Conservation (phyloP, 2,888 invertebrate species). For the Rapana venosa region DNA sequence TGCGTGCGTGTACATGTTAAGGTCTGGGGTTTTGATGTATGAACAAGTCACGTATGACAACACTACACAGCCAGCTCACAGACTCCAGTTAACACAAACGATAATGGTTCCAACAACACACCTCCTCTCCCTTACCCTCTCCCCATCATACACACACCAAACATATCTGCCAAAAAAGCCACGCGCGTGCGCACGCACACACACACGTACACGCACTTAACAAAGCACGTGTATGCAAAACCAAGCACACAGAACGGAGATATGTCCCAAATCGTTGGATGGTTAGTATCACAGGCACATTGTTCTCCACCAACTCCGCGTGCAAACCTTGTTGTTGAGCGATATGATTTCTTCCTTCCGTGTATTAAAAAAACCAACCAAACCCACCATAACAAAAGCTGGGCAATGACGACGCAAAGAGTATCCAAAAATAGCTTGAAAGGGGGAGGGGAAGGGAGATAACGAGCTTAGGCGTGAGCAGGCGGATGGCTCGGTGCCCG, state of each 20-base stretch:
- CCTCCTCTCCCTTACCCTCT: background rate
- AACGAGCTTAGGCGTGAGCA: background rate
- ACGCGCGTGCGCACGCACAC: background rate
- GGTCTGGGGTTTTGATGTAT: too few species aligned
- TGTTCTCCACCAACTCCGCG: background rate
- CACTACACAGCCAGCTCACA: too few species aligned
- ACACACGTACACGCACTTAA: background rate
- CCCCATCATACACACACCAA: background rate
- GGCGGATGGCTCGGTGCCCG: background rate
- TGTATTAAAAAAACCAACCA: background rate
- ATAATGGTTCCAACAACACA: background rate
- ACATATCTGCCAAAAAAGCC: background rate
- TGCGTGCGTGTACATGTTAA: too few species aligned
- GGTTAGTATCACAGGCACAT: background rate
- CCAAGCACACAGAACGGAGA: background rate
- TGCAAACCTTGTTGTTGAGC: background rate
- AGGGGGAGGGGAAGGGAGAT: background rate
- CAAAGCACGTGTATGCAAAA: background rate
- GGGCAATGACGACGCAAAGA: background rate
- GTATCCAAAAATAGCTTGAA: background rate
- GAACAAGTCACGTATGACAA: too few species aligned
- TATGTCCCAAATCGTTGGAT: conserved; percentile 14
- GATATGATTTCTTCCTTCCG: background rate
- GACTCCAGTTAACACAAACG: too few species aligned
- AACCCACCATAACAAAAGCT: background rate